These are phyloP conservation scores for Trichogramma pretiosum DNA, from an alignment of 1,140 invertebrate species.

Conservation along the genomic window DNA sequence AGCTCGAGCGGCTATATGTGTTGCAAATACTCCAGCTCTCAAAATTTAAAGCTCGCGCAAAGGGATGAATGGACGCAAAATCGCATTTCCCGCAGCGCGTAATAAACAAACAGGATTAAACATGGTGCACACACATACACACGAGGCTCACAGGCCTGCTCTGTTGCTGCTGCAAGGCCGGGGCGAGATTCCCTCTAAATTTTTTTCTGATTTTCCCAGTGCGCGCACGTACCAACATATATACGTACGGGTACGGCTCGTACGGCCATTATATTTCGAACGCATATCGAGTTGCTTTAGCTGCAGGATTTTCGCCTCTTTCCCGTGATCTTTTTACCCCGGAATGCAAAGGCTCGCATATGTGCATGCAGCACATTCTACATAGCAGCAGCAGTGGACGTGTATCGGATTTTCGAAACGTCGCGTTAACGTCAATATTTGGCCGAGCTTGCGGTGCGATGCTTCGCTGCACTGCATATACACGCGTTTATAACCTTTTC, in stretches of 20 bases:
- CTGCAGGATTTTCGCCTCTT: conserved; percentile 8
- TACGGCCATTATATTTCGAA: conserved; percentile 14
- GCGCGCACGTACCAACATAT: no score
- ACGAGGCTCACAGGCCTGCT: no score
- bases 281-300: conserved; percentile 13
- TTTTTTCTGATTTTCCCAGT: conserved; percentile 1
- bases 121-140: no score
- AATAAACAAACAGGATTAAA: conserved; percentile 33
- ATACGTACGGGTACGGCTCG: no score
- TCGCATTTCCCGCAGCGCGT: conserved; percentile 23
- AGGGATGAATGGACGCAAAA: conserved; percentile 20
- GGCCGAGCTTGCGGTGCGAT: conserved; percentile 9
- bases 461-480: no score
- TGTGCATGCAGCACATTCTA: no score
- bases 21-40: conserved; percentile 4
- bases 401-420: conserved; percentile 18
- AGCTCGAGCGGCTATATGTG: no score
- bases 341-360: no score
- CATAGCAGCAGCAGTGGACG: background rate
- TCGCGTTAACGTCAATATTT: conserved; percentile 22
- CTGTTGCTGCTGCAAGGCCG: background rate
- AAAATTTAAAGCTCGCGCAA: conserved; percentile 15
- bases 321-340: no score
- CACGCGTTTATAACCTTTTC: no score
- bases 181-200: background rate